A percentile compares a stretch with the other conserved stretches of the same genome.
These are phyloP conservation scores for Bettongia penicillata DNA, from an alignment of 2,113 vertebrate genomes.

Conservation along the genomic window DNA sequence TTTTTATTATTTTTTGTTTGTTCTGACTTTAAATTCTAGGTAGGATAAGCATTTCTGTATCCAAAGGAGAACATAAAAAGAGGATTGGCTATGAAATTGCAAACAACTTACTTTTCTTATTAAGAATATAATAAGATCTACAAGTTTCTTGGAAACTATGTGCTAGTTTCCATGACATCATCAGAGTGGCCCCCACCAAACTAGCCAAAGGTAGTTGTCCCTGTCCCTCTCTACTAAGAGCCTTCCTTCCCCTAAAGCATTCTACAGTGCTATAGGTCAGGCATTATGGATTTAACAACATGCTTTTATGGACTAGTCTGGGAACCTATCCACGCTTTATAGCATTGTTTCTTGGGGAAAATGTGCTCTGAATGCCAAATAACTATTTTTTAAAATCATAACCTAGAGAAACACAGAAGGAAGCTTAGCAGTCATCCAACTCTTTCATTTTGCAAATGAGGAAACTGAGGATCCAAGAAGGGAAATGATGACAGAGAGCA, in stretches of 20 bases:
- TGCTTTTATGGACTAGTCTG: not conserved
- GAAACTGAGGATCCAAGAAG: not conserved
- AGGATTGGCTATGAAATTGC: not conserved
- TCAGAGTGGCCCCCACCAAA: not conserved
- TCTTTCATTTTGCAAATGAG: not conserved
- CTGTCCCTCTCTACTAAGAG: not conserved
- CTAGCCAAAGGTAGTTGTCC: not conserved
- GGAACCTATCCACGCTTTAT: not conserved
- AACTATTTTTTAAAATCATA: not conserved
- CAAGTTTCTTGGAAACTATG: not conserved
- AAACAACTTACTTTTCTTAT: not conserved
- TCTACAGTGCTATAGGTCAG: not conserved
- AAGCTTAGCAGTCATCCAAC: not conserved
- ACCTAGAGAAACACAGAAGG: not conserved
- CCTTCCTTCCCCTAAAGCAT: not conserved
- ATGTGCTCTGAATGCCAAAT: not conserved
- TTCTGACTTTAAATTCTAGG: not conserved
- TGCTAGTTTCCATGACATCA: not conserved
- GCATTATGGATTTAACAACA: not conserved
- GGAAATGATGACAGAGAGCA: not conserved
- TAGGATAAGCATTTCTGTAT: not conserved
- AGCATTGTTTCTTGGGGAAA: not conserved
- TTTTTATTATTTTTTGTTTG: not conserved
- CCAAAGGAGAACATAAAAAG: not conserved
- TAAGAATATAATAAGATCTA: not conserved